phyloP scores from a whole-genome alignment of 2,113 vertebrate species.

The Psammodynastes pulverulentus region DNA sequence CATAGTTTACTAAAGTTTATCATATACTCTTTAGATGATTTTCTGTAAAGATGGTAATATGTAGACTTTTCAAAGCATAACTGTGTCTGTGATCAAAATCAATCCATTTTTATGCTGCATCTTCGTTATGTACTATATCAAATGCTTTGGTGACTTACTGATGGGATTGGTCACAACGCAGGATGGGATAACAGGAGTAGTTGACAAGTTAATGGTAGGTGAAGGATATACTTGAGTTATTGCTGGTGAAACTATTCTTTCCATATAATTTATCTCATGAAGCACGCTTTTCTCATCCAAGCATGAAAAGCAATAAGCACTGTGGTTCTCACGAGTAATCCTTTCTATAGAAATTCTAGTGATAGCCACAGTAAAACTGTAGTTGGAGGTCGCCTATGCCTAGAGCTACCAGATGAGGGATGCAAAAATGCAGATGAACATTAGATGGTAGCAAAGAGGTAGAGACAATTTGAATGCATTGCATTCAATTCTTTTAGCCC shows the following conservation, averaged over 20 bases:
- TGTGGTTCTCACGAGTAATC: neutral
- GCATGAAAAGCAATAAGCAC: neutral
- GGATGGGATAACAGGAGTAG: slow-evolving; percentile 47
- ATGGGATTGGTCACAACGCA: slow-evolving; percentile 31
- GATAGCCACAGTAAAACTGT: neutral
- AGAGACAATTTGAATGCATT: neutral
- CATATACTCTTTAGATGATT: slow-evolving; percentile 45
- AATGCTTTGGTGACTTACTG: slow-evolving; percentile 82
- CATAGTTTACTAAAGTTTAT: slow-evolving; percentile 20
- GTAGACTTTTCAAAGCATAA: slow-evolving; percentile 43
- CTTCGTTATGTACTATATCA: slow-evolving; percentile 74
- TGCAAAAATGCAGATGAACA: neutral
- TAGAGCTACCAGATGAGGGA: neutral
- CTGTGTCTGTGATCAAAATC: slow-evolving; percentile 7
- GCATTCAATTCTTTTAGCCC: neutral
- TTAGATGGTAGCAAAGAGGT: neutral
- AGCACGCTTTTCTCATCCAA: slow-evolving; percentile 21
- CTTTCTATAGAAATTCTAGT: neutral
- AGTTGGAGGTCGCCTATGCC: neutral
- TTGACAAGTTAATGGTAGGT: slow-evolving; percentile 13
- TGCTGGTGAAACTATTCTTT: slow-evolving; percentile 42
- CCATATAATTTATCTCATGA: neutral
- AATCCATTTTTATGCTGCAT: slow-evolving; percentile 52
- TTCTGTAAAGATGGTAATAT: slow-evolving; percentile 35
- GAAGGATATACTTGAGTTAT: slow-evolving; percentile 12